Base-by-base conservation (phyloP, 2,797 vertebrate species). In the Neosilurus mollespiculum region DNA sequence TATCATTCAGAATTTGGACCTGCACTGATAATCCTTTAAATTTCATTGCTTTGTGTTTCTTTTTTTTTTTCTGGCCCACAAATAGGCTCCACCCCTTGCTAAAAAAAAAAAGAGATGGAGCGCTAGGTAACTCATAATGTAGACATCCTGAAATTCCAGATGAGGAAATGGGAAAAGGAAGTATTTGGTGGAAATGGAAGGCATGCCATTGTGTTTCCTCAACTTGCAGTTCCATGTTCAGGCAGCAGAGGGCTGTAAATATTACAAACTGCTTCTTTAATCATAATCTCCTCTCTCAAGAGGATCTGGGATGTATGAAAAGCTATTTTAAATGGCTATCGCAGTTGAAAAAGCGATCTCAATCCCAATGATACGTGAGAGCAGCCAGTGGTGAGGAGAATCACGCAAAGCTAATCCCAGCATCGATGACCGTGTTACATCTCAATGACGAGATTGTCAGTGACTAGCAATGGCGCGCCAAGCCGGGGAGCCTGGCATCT, bases 211-310 rank as follows among this genome's bases (percentile, higher is more conserved):
- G 16, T 26, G 24, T 73, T 58, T 75, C n/a, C 54, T 73, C 10
- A 5, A 58, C 22, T 9, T 58, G 9, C 26, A 58, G 16, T 54
- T 56, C n/a, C 20, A 54, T 12, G 51, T 72, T 14, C n/a, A 59
- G 26, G 8, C 9, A 24, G 37, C n/a, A 49, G 59, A 78, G 59
- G n/a, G 9, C 9, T 51, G 9, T 51, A 64, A 1, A 18, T 22
- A 64, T 78, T 24, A 30, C 76, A 64, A 64, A 78, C 58, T 78
- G 76, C 59, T 62, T 78, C 61, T 78, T 78, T 78, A 78, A 51
- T 37, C 15, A 62, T 22, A 18, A n/a, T 15, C 11, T 49, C 18
- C 24, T 53, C 43, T 43, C 24, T 4, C 9, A 30, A 53, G 49
- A 78, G 49, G 20, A 26, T 78, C 61, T 18, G 37, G n/a, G 64